Percentiles rank a stretch among this genome's conserved stretches.
Evolutionary conservation across 23 tunicate genomes (phyloP).

Genomic region (Trididemnum nubilum): DNA sequence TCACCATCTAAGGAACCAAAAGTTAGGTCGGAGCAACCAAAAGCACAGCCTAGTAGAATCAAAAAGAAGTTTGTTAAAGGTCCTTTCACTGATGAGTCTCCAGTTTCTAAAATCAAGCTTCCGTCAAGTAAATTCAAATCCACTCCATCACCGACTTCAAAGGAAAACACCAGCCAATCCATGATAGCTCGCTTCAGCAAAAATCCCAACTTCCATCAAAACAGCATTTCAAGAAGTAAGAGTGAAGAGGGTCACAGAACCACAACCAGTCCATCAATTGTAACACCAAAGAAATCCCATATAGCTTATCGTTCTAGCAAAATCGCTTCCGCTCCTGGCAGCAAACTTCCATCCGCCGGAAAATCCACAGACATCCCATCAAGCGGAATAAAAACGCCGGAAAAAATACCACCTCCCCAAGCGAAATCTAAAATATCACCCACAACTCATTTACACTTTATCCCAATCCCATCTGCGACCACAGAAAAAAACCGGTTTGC

Average conservation of each 20-base stretch:
- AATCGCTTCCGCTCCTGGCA: background rate
- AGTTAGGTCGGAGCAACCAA: background rate
- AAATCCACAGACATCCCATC: background rate
- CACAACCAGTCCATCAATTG: background rate
- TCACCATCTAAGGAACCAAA: background rate
- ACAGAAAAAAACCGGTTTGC: background rate
- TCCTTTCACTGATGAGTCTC: background rate
- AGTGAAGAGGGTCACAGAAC: background rate
- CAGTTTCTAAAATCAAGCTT: background rate
- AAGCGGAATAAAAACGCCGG: background rate
- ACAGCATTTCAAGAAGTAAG: too few relatives aligned
- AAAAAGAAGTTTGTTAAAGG: too few relatives aligned
- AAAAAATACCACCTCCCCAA: too few relatives aligned
- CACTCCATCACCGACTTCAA: background rate
- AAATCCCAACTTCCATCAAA: background rate
- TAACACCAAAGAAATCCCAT: background rate
- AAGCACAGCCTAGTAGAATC: background rate
- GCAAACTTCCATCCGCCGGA: background rate
- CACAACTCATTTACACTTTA: background rate
- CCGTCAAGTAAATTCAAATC: background rate
- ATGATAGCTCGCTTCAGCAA: too few relatives aligned
- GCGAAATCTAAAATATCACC: too few relatives aligned
- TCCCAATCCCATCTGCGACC: background rate
- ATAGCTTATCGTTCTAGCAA: background rate
- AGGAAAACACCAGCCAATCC: background rate